Evolutionary conservation across 1,140 invertebrate species (phyloP), one percentile per base, ranked within the genome.

Genomic region (Amphibalanus amphitrite): DNA sequence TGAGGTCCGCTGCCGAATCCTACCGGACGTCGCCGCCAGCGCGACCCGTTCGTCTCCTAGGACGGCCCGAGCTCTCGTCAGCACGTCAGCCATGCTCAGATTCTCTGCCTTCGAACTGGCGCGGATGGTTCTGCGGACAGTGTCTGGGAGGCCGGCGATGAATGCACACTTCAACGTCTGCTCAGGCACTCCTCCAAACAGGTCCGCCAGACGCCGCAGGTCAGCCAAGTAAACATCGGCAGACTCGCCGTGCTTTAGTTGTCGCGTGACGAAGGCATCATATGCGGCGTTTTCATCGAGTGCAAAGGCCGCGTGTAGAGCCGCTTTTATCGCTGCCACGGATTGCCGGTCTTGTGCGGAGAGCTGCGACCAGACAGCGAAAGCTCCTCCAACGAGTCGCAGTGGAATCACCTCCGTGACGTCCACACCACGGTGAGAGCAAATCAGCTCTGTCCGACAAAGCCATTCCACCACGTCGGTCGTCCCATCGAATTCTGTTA

Each of bases 121-220:
- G 29, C 69, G 70, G 26, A 73, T 67, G 23, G 64, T n/a, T n/a
- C 38, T 40, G 28, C 72, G 69, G 26, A 70, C 69, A 23, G 38
- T 33, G 38, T 71, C 72, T 26, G 72, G 72, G 25, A 70, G 64
- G 8, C 73, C 77, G 80, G 86, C 86, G 77, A 85, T 85, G 72
- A 73, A 73, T 30, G 69, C 72, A 29, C 72, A 73, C 28, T 59
- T 28, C 28, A 73, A 33, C 23, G 59, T 59, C 33, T 69, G 69
- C 30, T 73, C 69, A 28, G 68, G 29, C 20, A 73, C 28, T 29
- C 69, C 69, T 25, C 72, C 72, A 30, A 73, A 73, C 69, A 73
- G 30, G 17, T 29, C 59, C 26, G 72, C 47, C 72, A 73, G 30
- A 25, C 72, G 59, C 26, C 69, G 40, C 30, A 73, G 30, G 65